These are phyloP conservation scores for Drosophila malerkotliana DNA, from an alignment of 1,140 invertebrate species.

Conservation along the genomic window DNA sequence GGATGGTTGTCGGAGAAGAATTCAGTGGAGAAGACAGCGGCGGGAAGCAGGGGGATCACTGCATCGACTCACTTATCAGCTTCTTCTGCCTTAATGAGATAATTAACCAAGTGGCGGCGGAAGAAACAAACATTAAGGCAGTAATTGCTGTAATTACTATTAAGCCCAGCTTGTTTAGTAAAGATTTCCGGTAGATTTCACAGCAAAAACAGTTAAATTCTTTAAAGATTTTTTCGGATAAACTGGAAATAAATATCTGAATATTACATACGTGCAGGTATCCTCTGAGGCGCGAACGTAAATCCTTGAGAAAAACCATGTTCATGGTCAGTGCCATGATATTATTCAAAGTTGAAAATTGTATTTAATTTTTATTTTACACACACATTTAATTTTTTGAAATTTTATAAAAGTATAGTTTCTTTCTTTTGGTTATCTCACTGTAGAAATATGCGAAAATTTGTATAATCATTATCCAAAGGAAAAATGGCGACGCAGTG, in stretches of 20 bases:
- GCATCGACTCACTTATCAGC: constrained; percentile 25
- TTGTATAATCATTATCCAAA: constrained; percentile 69
- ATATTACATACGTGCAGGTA: constrained; percentile 80
- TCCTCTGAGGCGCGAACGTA: constrained; percentile 81
- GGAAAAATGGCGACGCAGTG: constrained; percentile 43
- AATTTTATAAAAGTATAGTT: constrained; percentile 7
- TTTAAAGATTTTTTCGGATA: not conserved
- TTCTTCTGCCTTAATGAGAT: constrained; percentile 36
- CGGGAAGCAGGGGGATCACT: too few relatives aligned
- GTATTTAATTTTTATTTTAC: constrained; percentile 34
- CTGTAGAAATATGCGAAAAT: constrained; percentile 59
- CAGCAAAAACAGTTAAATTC: not conserved
- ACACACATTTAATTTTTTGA: not conserved
- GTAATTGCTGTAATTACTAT: constrained; percentile 30
- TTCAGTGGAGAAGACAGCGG: not conserved
- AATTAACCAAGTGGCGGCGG: constrained; percentile 32
- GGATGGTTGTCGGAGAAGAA: constrained; percentile 11
- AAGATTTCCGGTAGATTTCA: constrained; percentile 22
- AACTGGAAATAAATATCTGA: not conserved
- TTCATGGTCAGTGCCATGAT: constrained; percentile 81
- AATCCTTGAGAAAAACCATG: constrained; percentile 83
- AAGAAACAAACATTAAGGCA: constrained; percentile 5
- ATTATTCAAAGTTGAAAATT: not conserved
- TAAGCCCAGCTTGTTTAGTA: constrained; percentile 17
- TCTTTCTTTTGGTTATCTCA: constrained; percentile 53